Percentiles rank a stretch among this genome's conserved stretches.
Conservation (phyloP, 2,113 vertebrate species). For the Halcyon malimbica region DNA sequence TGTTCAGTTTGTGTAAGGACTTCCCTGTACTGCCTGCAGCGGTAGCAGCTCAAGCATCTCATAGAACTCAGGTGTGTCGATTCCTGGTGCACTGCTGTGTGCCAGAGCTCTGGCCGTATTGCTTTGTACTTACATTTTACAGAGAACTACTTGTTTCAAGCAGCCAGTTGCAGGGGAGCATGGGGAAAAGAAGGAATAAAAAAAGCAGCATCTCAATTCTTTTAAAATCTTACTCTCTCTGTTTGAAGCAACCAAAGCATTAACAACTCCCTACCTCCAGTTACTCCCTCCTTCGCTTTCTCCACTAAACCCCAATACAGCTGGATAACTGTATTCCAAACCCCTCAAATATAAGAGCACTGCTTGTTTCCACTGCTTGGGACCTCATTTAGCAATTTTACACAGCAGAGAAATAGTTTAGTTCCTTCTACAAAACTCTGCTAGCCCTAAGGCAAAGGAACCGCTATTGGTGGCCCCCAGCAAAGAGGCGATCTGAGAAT, state of each 20-base stretch:
- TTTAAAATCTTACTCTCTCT: neutral
- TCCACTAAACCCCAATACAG: neutral
- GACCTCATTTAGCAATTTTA: neutral
- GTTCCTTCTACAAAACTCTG: neutral
- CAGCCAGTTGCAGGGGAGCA: neutral
- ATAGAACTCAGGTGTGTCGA: neutral
- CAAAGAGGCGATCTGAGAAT: neutral
- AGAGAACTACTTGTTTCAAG: neutral
- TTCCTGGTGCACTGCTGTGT: fast-evolving
- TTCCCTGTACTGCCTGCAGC: neutral
- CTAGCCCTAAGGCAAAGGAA: neutral
- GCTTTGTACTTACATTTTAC: neutral
- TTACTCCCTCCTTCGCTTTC: neutral
- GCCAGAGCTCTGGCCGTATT: fast-evolving
- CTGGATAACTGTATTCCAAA: neutral
- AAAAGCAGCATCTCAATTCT: neutral
- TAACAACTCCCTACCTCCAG: neutral
- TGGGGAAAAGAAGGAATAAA: fast-evolving
- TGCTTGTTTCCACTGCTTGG: neutral
- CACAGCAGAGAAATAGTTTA: neutral
- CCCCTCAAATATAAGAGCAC: neutral
- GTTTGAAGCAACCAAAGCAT: neutral
- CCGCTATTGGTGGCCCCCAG: neutral
- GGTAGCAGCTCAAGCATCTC: neutral
- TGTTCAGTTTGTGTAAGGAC: neutral